Evolutionary conservation across 2,888 invertebrate species (phyloP), one percentile per base, ranked within the genome.

Genomic region (Sinhomidia bicolor): DNA sequence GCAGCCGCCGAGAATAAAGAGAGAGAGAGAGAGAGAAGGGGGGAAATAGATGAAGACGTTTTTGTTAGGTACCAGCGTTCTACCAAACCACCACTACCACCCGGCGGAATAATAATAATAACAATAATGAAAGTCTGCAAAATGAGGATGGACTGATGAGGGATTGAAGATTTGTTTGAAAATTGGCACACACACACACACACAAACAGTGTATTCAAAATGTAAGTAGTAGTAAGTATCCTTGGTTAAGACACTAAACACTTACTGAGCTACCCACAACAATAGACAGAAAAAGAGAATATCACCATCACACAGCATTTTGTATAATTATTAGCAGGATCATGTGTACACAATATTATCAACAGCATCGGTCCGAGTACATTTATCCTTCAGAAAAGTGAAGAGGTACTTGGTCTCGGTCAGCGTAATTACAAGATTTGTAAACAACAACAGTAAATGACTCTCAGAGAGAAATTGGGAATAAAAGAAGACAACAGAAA

Each of bases 391-490:
- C 36, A 79, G 17, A 54, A 57, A 36, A 57, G 83, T 26, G 76
- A 78, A 79, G 85, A 85, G 85, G 85, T 85, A 85, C 85, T 84
- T 47, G 54, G 78, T 68, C n/a, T 84, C 85, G 29, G 76, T 79
- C 68, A 62, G 23, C 68, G 32, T 79, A 85, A 85, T 85, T 85
- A 78, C 78, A 79, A 85, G 62, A 80, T 86, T 86, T 74, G 86
- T 86, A 80, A 86, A 86, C 86, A 80, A 79, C 85, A 85, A 78
- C 79, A 86, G 57, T 80, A 80, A 86, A 80, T 86, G 80, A 57
- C 80, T 79, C 65, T 79, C 68, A 68, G 51, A 65, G 47, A 76
- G 79, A 81, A 62, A 62, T 41, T 78, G 54, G 51, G 62, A 81
- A 62, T 57, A 54, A 78, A 57, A 78, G 32, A 54, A 71, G 20